Percentiles rank a stretch among this genome's conserved stretches.
Conservation (phyloP, 2,113 vertebrate genomes). For the Sylvilagus bachmani region DNA sequence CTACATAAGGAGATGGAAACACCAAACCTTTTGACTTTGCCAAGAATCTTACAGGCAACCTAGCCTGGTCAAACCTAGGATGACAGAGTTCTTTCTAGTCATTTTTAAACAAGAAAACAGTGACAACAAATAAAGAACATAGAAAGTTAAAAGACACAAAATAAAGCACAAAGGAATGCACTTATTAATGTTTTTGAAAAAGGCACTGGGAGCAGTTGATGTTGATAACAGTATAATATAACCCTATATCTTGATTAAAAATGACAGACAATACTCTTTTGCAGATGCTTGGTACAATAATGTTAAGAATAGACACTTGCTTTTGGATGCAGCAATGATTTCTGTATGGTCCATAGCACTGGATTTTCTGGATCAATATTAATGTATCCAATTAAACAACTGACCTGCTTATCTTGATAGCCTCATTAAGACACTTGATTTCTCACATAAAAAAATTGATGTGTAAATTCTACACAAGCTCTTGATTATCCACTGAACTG, state of each 20-base stretch:
- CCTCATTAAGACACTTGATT: slow-evolving; percentile 92
- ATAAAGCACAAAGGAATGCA: slow-evolving; percentile 92
- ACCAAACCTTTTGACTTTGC: slow-evolving; percentile 90
- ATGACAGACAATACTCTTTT: slow-evolving; percentile 90
- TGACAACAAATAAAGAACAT: slow-evolving; percentile 88
- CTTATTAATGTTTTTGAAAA: slow-evolving; percentile 89
- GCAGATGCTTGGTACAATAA: slow-evolving; percentile 92
- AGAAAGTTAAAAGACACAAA: slow-evolving; percentile 84
- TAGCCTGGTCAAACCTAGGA: slow-evolving; percentile 84
- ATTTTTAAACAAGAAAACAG: slow-evolving; percentile 90
- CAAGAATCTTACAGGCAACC: slow-evolving; percentile 83
- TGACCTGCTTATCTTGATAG: slow-evolving; percentile 91
- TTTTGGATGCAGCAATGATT: slow-evolving; percentile 90
- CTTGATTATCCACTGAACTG: background rate
- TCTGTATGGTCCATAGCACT: slow-evolving; percentile 91
- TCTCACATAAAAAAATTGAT: slow-evolving; percentile 83
- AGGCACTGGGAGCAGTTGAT: slow-evolving; percentile 91
- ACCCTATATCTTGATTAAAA: slow-evolving; percentile 89
- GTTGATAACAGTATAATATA: slow-evolving; percentile 88
- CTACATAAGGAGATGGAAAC: slow-evolving; percentile 76
- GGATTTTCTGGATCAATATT: slow-evolving; percentile 91
- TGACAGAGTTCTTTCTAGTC: slow-evolving; percentile 85
- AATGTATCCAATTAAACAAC: slow-evolving; percentile 91
- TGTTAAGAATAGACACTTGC: slow-evolving; percentile 91
- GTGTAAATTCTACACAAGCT: background rate